phyloP scores from a whole-genome alignment of 1,140 invertebrate genomes.

The Lordiphosa stackelbergi region DNA sequence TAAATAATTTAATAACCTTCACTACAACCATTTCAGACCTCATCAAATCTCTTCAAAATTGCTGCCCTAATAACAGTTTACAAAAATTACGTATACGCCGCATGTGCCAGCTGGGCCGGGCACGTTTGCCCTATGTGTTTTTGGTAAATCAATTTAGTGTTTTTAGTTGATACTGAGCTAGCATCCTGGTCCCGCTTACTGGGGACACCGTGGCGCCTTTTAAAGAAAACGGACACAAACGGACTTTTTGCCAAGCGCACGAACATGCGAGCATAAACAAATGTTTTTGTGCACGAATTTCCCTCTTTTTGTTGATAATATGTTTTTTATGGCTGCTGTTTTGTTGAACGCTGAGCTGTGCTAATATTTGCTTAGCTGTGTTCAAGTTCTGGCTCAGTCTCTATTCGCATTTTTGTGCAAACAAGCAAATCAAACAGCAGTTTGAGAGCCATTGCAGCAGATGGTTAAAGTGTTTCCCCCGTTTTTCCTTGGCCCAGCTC shows the following conservation, averaged over 20 bases:
- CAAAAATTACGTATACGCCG: slow-evolving; percentile 49
- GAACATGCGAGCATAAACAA: slow-evolving; percentile 21
- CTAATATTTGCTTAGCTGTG: slow-evolving; percentile 69
- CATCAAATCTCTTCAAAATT: too few species aligned
- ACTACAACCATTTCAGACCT: too few species aligned
- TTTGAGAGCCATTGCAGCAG: slow-evolving; percentile 42
- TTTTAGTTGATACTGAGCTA: too few species aligned
- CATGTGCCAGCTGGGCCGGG: slow-evolving; percentile 26
- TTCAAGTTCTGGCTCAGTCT: slow-evolving; percentile 49
- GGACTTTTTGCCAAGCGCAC: too few species aligned
- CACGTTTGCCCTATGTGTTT: slow-evolving; percentile 52
- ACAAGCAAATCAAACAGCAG: slow-evolving; percentile 61
- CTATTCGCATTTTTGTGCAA: slow-evolving; percentile 47
- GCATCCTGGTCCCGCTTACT: too few species aligned
- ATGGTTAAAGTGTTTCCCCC: slow-evolving; percentile 6
- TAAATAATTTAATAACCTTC: too few species aligned
- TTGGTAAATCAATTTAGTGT: slow-evolving; percentile 41
- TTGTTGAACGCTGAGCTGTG: slow-evolving; percentile 45
- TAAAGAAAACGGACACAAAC: too few species aligned
- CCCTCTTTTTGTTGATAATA: slow-evolving; percentile 36
- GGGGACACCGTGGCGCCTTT: too few species aligned
- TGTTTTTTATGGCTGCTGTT: slow-evolving; percentile 22
- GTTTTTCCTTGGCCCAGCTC: slow-evolving; percentile 29
- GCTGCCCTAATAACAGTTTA: slow-evolving; percentile 15
- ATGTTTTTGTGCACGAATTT: slow-evolving; percentile 33